Conservation (phyloP, 2,888 invertebrate genomes). For the Torymus texanus region DNA sequence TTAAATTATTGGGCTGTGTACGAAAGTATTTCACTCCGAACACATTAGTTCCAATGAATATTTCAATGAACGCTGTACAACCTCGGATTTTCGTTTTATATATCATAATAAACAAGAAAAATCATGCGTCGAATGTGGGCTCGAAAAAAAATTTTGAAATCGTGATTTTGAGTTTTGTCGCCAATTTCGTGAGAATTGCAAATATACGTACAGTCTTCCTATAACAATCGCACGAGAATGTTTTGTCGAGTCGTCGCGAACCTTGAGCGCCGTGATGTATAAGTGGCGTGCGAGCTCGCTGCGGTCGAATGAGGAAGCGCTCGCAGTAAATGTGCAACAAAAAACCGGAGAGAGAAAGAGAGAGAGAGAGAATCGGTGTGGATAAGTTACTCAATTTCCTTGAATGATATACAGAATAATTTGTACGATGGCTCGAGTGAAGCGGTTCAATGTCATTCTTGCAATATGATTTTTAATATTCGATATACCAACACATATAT, state of each 20-base stretch:
- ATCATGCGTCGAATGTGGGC: too few species aligned
- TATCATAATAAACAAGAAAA: too few species aligned
- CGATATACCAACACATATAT: too few species aligned
- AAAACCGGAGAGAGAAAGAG: neutral
- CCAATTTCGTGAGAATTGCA: too few species aligned
- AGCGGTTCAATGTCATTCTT: constrained; percentile 25
- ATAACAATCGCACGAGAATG: constrained; percentile 33
- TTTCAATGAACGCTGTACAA: too few species aligned
- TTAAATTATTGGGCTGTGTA: too few species aligned
- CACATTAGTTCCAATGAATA: too few species aligned
- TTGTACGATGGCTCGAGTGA: neutral
- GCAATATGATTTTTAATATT: constrained; percentile 38
- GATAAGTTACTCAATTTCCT: constrained; percentile 53
- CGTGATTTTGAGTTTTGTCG: too few species aligned
- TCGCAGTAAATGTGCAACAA: too few species aligned
- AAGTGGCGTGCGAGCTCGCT: constrained; percentile 18
- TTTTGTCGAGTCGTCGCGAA: constrained; percentile 21
- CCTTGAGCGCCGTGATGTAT: constrained; percentile 28
- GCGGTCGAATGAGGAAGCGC: constrained; percentile 31
- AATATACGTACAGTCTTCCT: neutral
- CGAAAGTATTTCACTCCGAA: too few species aligned
- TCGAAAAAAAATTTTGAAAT: too few species aligned
- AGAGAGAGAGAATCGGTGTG: constrained; percentile 24
- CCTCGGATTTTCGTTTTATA: too few species aligned
- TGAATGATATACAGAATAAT: constrained; percentile 46